A percentile compares a stretch with the other conserved stretches of the same genome.
Conservation (phyloP, 2,888 invertebrate genomes). For the Trichopoda pennipes region DNA sequence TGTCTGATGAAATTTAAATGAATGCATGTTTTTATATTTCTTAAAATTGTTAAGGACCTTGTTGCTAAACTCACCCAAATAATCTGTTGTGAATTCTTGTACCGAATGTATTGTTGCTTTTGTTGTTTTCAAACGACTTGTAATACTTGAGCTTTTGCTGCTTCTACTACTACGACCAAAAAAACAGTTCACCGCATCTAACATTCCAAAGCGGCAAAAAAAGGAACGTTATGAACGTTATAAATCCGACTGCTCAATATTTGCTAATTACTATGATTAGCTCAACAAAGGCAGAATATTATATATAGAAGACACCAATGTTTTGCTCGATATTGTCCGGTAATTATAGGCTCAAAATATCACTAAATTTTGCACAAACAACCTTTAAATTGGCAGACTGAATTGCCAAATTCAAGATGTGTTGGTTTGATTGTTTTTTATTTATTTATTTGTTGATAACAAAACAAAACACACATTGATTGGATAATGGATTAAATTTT, state of each 20-base stretch:
- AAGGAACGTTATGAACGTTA: conserved; percentile 65
- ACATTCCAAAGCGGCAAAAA: conserved; percentile 79
- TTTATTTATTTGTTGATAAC: conserved; percentile 17
- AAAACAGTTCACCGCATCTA: conserved; percentile 80
- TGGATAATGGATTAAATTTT: conserved; percentile 29
- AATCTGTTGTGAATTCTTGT: conserved; percentile 62
- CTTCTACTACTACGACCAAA: conserved; percentile 75
- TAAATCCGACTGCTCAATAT: conserved; percentile 53
- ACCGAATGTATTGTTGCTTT: conserved; percentile 56
- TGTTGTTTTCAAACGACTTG: conserved; percentile 72
- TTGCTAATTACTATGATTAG: conserved; percentile 53
- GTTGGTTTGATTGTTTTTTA: conserved; percentile 7
- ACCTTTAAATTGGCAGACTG: conserved; percentile 30
- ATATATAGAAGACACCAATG: conserved; percentile 22
- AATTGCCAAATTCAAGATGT: conserved; percentile 31
- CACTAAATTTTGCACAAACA: background rate
- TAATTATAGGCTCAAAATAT: background rate
- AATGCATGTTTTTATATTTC: no score
- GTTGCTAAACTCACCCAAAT: conserved; percentile 50
- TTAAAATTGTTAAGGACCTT: background rate
- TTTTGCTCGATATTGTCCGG: background rate
- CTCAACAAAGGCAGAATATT: conserved; percentile 50
- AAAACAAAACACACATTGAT: conserved; percentile 12
- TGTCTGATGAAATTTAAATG: no score
- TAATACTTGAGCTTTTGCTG: conserved; percentile 73